Base-by-base conservation (phyloP, 2,113 vertebrate genomes). In the Pimephales promelas region DNA sequence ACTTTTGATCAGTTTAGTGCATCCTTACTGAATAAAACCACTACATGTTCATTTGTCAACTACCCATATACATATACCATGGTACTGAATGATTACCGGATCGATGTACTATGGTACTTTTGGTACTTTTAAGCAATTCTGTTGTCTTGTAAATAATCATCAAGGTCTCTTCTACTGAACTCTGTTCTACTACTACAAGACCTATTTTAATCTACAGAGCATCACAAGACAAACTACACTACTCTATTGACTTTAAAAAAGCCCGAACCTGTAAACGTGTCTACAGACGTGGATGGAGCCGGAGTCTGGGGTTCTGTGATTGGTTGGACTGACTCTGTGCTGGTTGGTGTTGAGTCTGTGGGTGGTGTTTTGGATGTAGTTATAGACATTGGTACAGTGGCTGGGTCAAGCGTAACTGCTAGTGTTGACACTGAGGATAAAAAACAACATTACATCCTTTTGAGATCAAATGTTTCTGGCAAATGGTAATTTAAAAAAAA, bases 211-310 rank as follows among this genome's bases (percentile, higher is more conserved):
- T 72, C 40, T 49, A 47, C 43, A 79, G 57, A 70, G 26, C 45
- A 47, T 45, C 3, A 47, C 83, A 71, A 5, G 5, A 57, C 56
- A 59, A 57, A 49, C 10, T 45, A 6, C 24, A 74, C 71, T 47
- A 34, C 47, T n/a, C 49, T 10, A 24, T n/a, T 47, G n/a, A 74
- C 71, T 28, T 71, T 2, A 22, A 28, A 54, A 13, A 8, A 34
- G 49, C 14, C 26, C 54, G 26, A 66, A 82, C 86, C 83, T 87
- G 79, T 82, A 31, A 59, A 34, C 14, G n/a, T 34, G 36, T 40
- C 56, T 79, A 82, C 62, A 54, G 79, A 83, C 11, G 36, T 7
- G 56, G 64, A 10, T 24, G 77, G 11, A 64, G 5, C 68, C 9
- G 11, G 43, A 28, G n/a, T 57, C 83, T 84, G 79, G n/a, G n/a